These are phyloP conservation scores for Ianthella basta DNA, from an alignment of 37 sponge, comb jelly and placozoan species.

Conservation along the genomic window DNA sequence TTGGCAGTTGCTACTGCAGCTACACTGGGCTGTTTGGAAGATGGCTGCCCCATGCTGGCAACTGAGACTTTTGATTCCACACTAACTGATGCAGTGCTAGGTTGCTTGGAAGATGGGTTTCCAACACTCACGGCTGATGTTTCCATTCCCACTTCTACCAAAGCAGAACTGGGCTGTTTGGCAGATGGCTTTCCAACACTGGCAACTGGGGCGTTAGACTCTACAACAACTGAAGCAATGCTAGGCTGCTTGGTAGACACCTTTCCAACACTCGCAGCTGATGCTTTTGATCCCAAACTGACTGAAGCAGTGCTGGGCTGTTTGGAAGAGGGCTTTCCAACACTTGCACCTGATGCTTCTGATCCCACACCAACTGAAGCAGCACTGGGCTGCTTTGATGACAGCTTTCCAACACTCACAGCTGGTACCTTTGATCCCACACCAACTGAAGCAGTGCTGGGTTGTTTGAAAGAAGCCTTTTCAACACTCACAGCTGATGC, in stretches of 20 bases:
- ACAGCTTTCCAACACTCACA: not conserved
- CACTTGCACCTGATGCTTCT: not conserved
- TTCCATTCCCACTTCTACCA: too few species aligned
- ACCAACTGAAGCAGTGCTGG: not conserved
- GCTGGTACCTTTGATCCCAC: not conserved
- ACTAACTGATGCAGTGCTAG: too few species aligned
- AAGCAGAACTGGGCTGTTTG: not conserved
- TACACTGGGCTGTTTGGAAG: not conserved
- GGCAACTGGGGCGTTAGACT: not conserved
- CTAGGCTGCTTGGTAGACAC: not conserved
- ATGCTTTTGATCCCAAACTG: not conserved
- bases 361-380: not conserved
- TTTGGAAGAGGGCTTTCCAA: not conserved
- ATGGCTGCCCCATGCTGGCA: too few species aligned
- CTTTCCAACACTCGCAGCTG: not conserved
- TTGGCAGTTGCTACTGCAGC: not conserved
- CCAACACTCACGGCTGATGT: too few species aligned
- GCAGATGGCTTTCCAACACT: not conserved
- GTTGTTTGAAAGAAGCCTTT: not conserved
- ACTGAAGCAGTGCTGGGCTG: not conserved
- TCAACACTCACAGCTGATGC: not conserved
- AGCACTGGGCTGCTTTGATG: not conserved
- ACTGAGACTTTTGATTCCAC: too few species aligned
- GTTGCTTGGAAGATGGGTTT: too few species aligned
- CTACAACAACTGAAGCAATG: not conserved